These are phyloP conservation scores for Volucella inflata DNA, from an alignment of 2,888 invertebrate genomes.

Conservation along the genomic window DNA sequence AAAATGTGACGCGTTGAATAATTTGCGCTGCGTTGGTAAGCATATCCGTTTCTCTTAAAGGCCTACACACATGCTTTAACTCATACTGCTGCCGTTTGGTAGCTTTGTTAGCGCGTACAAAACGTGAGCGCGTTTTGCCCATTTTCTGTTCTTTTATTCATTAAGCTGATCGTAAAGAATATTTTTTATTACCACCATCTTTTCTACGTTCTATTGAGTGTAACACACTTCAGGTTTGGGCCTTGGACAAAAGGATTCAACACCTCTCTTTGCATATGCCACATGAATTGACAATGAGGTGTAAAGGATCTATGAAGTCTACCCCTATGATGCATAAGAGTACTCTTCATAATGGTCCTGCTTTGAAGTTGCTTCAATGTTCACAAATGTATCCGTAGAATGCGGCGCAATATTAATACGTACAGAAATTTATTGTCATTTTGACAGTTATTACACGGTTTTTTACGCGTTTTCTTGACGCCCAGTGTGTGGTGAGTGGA, in stretches of 20 bases:
- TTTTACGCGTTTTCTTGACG: constrained; percentile 15
- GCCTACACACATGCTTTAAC: background rate
- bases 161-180: constrained; percentile 27
- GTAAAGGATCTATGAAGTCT: constrained; percentile 23
- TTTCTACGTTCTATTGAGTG: constrained; percentile 14
- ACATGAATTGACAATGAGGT: constrained; percentile 39
- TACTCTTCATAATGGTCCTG: too few relatives aligned
- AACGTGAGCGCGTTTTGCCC: constrained; percentile 9
- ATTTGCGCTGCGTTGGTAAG: constrained; percentile 17
- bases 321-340: constrained; percentile 27
- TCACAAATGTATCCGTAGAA: too few relatives aligned
- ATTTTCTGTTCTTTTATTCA: constrained; percentile 33
- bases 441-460: constrained; percentile 61
- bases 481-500: background rate
- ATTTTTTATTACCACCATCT: constrained; percentile 10
- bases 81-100: background rate
- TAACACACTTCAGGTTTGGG: background rate
- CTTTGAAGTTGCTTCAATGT: too few relatives aligned
- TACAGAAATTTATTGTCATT: constrained; percentile 52
- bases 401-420: too few relatives aligned
- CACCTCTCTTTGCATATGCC: constrained; percentile 39
- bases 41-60: background rate
- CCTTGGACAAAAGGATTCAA: constrained; percentile 38
- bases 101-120: background rate
- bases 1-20: constrained; percentile 40